Conservation (phyloP, 2,797 vertebrate species). For the Lepilemur ruficaudatus region DNA sequence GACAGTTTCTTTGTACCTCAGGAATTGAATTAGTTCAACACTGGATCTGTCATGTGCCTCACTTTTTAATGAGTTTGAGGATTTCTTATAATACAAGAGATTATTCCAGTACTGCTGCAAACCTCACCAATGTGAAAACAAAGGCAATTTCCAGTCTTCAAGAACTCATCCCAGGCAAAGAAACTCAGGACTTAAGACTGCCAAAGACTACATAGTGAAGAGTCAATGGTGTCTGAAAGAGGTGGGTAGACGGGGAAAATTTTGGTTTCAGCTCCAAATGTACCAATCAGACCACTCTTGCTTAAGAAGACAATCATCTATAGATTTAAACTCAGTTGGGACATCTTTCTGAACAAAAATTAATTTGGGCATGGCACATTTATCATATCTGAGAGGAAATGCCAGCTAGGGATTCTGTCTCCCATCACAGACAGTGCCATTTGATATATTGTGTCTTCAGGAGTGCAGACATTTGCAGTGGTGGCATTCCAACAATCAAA, state of each 20-base stretch:
- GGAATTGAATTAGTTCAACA: neutral
- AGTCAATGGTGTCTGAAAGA: neutral
- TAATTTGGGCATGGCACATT: neutral
- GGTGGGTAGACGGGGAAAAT: neutral
- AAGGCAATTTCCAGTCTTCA: neutral
- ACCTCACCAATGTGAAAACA: neutral
- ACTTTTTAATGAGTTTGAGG: neutral
- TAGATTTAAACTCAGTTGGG: neutral
- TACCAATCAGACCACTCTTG: neutral
- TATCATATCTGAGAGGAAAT: neutral
- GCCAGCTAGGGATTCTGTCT: neutral
- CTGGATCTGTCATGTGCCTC: neutral
- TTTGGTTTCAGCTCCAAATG: neutral
- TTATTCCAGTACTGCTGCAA: neutral
- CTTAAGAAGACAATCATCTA: neutral
- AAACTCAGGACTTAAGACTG: neutral
- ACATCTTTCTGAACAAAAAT: neutral
- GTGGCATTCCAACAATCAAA: neutral
- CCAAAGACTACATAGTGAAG: neutral
- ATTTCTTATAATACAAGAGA: neutral
- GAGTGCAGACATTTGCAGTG: neutral
- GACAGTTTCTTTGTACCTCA: neutral
- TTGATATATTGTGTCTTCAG: neutral
- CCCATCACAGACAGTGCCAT: neutral
- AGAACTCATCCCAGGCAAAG: neutral